Conservation (phyloP, 2,888 invertebrate genomes). For the Polymixis flavicincta region DNA sequence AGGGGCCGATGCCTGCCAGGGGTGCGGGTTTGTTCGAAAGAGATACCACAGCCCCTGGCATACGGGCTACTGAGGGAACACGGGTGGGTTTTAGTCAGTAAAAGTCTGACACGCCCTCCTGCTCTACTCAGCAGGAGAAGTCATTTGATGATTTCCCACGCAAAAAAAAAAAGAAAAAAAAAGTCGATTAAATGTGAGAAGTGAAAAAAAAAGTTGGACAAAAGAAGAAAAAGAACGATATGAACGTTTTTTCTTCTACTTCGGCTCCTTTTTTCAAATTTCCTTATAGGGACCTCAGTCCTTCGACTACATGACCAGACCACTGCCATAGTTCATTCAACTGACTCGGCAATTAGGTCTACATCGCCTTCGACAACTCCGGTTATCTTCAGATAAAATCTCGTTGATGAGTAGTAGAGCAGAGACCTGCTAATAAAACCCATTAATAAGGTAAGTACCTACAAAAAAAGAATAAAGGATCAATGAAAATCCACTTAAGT, state of each 20-base stretch:
- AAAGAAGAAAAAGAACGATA: too few relatives aligned
- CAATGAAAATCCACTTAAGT: slow-evolving; percentile 4
- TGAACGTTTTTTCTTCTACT: not conserved
- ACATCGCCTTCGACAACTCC: not conserved
- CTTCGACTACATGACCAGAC: not conserved
- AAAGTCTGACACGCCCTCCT: too few relatives aligned
- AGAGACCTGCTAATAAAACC: not conserved
- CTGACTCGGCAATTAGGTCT: not conserved
- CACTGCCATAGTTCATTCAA: not conserved
- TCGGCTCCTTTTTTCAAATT: not conserved
- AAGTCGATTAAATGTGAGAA: not conserved
- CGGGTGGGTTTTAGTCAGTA: too few relatives aligned
- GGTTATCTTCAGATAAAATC: not conserved
- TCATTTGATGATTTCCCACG: too few relatives aligned
- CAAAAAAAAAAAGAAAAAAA: too few relatives aligned
- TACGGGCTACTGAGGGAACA: too few relatives aligned
- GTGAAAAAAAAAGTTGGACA: not conserved
- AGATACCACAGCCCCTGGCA: too few relatives aligned
- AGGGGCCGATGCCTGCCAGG: too few relatives aligned
- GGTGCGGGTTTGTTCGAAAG: too few relatives aligned
- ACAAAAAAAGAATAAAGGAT: not conserved
- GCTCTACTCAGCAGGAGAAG: too few relatives aligned
- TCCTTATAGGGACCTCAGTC: not conserved
- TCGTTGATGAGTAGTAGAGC: not conserved
- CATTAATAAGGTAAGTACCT: not conserved